phyloP scores from a whole-genome alignment of 2,113 vertebrate species.

The Alligator sinensis region DNA sequence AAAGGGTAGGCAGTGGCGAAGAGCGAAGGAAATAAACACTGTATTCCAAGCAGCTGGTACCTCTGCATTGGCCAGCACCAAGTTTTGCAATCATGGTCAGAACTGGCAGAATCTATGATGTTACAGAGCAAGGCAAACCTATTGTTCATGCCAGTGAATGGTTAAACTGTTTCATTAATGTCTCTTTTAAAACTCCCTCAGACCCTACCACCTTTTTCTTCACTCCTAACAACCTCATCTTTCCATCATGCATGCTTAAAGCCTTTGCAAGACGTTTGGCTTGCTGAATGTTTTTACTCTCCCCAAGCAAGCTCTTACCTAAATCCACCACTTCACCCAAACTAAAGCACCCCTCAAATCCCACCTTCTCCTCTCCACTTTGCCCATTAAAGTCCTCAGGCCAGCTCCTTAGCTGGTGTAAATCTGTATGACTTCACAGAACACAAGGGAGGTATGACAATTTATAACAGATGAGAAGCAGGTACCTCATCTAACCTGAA shows the following conservation, averaged over 20 bases:
- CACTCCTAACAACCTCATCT: neutral
- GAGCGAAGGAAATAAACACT: neutral
- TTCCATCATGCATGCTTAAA: neutral
- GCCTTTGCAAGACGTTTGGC: neutral
- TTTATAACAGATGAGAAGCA: neutral
- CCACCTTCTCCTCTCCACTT: neutral
- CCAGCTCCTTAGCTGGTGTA: neutral
- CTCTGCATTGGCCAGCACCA: neutral
- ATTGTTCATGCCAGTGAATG: neutral
- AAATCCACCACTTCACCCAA: too few species aligned
- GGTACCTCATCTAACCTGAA: neutral
- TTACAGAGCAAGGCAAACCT: neutral
- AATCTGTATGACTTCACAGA: neutral
- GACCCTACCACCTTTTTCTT: neutral
- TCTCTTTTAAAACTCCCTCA: neutral
- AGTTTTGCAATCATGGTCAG: neutral
- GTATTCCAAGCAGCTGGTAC: neutral
- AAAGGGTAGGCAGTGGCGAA: slow-evolving; percentile 7
- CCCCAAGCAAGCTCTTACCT: too few species aligned
- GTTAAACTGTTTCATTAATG: neutral
- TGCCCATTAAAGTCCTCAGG: neutral
- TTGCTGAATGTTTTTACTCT: neutral
- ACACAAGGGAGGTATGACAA: neutral
- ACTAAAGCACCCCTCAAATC: neutral
- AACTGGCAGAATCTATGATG: neutral